Evolutionary conservation across 2,888 invertebrate species (phyloP), one percentile per base, ranked within the genome.

Genomic region (Ichneumoninae sp.): DNA sequence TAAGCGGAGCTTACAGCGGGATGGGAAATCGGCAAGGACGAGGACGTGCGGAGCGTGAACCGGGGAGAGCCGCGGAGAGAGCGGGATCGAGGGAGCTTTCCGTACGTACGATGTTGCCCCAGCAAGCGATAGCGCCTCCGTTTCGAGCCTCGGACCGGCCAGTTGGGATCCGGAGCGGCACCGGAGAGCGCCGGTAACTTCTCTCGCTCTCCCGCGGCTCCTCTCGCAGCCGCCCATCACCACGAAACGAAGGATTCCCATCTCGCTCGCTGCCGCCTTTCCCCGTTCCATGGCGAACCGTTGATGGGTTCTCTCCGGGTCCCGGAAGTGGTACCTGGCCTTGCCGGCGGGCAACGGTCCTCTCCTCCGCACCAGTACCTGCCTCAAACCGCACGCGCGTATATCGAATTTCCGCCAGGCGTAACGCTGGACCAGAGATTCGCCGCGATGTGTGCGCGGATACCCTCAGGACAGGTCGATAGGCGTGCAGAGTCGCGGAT

Each of bases 271-370:
- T 3, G 19, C 19, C 19, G 57, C 13, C 40, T 57, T 22, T 10
- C 33, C 40, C 65, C 22, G 63, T 57, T 66, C 77, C 65, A 54
- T 40, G 54, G 60, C 65, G 75, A 71, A 73, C 86, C 88, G 90
- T 88, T 91, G 91, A 92, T 91, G 91, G 91, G 89, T 91, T 90
- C 91, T 90, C 91, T 90, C 89, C 89, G 83, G 87, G 71, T 71
- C 88, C 88, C 87, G 85, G 85, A 86, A 89, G 89, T 88, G 88
- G 87, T 87, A 88, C 88, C 88, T 83, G 87, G 87, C 83, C 85
- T 88, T 87, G 89, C 85, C 87, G 71, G 78, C 83, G 87, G 86
- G 87, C 85, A 88, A 74, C 66, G 33, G 73, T 79, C 71, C 50
- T n/a, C 22, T 73, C 54, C 79, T 40, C 16, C 50, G 74, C 13